Evolutionary conservation across 2,797 vertebrate species (phyloP).

Genomic region (Nasua narica): DNA sequence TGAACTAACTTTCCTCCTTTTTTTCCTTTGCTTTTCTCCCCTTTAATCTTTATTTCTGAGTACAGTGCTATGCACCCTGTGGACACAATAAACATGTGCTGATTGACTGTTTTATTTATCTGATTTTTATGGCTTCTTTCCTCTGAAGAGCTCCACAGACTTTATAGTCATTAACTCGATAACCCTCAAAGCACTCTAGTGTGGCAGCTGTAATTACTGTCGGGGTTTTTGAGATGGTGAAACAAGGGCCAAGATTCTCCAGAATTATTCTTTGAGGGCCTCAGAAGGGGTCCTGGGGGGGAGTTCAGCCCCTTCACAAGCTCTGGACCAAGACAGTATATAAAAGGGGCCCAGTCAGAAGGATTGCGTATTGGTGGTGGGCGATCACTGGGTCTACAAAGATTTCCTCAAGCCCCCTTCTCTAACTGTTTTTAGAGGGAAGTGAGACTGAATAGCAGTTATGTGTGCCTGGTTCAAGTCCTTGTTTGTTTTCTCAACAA

Average conservation of each 20-base stretch:
- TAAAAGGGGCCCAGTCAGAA: neutral
- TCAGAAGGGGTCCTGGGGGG: neutral
- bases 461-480: neutral
- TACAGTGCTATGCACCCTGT: conserved; percentile 33
- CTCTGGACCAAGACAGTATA: neutral
- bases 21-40: conserved; percentile 43
- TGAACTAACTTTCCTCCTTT: conserved; percentile 16
- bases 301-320: neutral
- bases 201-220: conserved; percentile 67
- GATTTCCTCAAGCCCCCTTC: neutral
- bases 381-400: neutral
- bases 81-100: conserved; percentile 65
- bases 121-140: conserved; percentile 73
- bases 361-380: neutral
- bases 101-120: conserved; percentile 75
- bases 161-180: conserved; percentile 73
- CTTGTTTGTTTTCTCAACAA: neutral
- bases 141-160: conserved; percentile 64
- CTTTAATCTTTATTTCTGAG: conserved; percentile 58
- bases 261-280: conserved; percentile 42
- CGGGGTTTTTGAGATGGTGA: conserved; percentile 46
- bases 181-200: conserved; percentile 63
- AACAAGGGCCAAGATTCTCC: neutral
- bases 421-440: neutral
- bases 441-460: neutral